A percentile compares a stretch with the other conserved stretches of the same genome.
Conservation (phyloP, 1,140 invertebrate genomes). For the Stegodyphus mimosarum region DNA sequence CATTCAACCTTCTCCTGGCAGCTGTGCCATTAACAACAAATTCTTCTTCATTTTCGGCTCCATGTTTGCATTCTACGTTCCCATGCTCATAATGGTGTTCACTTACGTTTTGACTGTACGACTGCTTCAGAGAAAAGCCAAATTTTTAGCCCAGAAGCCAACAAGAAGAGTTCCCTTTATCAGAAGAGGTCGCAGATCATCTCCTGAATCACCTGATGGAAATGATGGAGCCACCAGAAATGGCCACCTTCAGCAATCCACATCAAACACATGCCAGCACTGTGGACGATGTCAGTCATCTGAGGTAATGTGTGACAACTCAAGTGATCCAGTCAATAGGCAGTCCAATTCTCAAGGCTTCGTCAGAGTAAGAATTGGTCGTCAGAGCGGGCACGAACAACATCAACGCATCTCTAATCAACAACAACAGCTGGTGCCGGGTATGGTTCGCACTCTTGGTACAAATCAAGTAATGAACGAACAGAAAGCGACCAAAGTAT, state of each 20-base stretch:
- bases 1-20: conserved; percentile 79
- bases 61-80: conserved; percentile 95
- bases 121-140: conserved; percentile 75
- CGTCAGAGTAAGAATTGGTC: conserved; percentile 22
- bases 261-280: conserved; percentile 36
- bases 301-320: conserved; percentile 21
- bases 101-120: conserved; percentile 92
- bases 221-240: conserved; percentile 11
- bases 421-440: conserved; percentile 49
- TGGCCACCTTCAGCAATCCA: conserved; percentile 26
- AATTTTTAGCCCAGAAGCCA: conserved; percentile 62
- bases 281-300: conserved; percentile 26
- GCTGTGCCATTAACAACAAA: conserved; percentile 87
- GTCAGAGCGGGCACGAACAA: conserved; percentile 41
- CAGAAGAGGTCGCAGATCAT: conserved; percentile 74
- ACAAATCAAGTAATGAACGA: conserved; percentile 71
- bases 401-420: background rate
- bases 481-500: conserved; percentile 93
- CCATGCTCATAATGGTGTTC: conserved; percentile 91
- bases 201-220: conserved; percentile 25
- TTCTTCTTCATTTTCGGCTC: conserved; percentile 90
- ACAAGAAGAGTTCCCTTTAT: conserved; percentile 52
- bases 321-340: background rate
- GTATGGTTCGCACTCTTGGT: conserved; percentile 47
- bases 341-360: conserved; percentile 30